phyloP scores from a whole-genome alignment of 2,888 invertebrate genomes.

The Falcaria lacertinaria region DNA sequence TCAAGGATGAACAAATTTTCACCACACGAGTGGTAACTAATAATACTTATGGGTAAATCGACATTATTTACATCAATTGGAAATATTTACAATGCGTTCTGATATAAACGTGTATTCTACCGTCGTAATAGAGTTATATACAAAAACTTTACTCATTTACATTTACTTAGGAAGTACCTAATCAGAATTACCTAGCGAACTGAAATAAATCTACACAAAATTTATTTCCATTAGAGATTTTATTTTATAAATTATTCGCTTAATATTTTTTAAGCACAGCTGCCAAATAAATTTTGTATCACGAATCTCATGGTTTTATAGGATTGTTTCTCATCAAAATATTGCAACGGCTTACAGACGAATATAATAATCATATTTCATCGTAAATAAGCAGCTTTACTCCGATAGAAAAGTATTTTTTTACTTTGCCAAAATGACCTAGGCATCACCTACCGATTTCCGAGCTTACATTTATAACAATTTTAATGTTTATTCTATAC shows the following conservation, averaged over 20 bases:
- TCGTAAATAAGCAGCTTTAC: background rate
- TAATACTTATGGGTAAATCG: conserved; percentile 31
- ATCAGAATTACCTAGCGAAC: conserved; percentile 18
- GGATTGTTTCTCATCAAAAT: too few species aligned
- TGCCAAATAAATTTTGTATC: too few species aligned
- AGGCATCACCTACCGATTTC: background rate
- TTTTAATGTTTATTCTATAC: background rate
- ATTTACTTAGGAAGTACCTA: conserved; percentile 22
- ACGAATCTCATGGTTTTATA: too few species aligned
- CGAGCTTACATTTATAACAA: background rate
- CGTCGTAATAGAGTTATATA: conserved; percentile 55
- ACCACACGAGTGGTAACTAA: conserved; percentile 53
- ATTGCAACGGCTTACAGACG: too few species aligned
- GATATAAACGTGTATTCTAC: conserved; percentile 60
- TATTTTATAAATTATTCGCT: too few species aligned
- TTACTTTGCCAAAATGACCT: background rate
- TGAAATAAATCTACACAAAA: conserved; percentile 12
- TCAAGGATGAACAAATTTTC: conserved; percentile 40
- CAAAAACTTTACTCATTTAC: conserved; percentile 45
- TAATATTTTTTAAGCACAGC: too few species aligned
- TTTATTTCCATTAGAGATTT: too few species aligned
- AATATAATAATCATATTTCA: too few species aligned
- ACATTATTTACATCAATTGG: conserved; percentile 63
- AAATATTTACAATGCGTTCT: conserved; percentile 66
- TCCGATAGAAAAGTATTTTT: background rate